Evolutionary conservation across 2,888 invertebrate species (phyloP), one percentile per base, ranked within the genome.

Genomic region (Leistus spinibarbis): DNA sequence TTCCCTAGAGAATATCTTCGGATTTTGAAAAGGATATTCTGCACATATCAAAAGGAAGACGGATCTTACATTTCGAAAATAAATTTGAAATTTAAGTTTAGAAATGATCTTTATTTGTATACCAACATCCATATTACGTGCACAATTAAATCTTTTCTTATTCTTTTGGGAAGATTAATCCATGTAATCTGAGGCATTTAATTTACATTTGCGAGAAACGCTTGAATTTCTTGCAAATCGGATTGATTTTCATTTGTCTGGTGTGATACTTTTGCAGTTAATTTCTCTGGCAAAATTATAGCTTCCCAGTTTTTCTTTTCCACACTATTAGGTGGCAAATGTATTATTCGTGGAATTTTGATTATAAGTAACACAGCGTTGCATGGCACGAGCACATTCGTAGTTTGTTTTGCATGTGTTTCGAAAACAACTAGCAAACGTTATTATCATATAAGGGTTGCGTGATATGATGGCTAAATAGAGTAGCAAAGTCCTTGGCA

Each of bases 331-430:
- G 24, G 65, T 66, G 0, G 40, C 7, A 72, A 72, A 66, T 72
- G 27, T 72, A 57, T 40, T 40, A 40, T 72, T 72, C 72, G 23
- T 17, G 65, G 72, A 72, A 72, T 72, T 72, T 66, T 72, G 72
- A 72, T 72, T 72, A 66, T 56, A 65, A 72, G 72, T 72, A 72
- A 72, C 72, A 40, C 40, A 65, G 65, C 72, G 64, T 72, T 72
- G 72, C 72, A 72, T 72, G 72, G 56, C 40, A 40, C 0, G 40
- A 40, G 40, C 13, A 40, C 40, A 24, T 24, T 24, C 7, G 64
- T 54, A 56, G 24, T 72, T 56, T 17, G 72, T 72, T 65, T 66
- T 17, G 22, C 56, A 23, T 40, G 40, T 40, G 40, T 40, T 40
- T 40, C 22, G 66, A n/a, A 57, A 66, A 60, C 40, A 40, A 40